Evolutionary conservation across 2,113 vertebrate species (phyloP).

Genomic region (Phylloscopus trochilus): DNA sequence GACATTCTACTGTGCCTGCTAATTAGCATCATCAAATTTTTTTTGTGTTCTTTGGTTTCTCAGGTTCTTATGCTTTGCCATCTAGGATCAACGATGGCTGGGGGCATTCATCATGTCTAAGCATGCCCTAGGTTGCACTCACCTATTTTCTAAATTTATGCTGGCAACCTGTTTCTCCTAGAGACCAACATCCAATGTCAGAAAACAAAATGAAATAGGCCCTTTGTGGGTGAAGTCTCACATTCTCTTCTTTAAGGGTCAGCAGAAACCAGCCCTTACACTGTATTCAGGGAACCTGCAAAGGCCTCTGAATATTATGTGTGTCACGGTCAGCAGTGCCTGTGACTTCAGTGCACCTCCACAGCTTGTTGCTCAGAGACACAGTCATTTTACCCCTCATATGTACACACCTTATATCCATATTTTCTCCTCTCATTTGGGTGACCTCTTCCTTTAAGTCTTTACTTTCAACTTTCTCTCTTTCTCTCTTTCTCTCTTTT

Average conservation of each 20-base stretch:
- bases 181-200: not conserved
- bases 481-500: not conserved
- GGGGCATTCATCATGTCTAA: not conserved
- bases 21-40: not conserved
- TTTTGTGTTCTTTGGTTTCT: not conserved
- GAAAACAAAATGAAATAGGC: not conserved
- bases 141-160: not conserved
- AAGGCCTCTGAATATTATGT: not conserved
- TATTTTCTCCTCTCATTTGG: not conserved
- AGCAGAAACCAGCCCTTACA: not conserved
- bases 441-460: not conserved
- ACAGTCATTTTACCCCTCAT: not conserved
- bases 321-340: rapidly evolving
- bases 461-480: not conserved
- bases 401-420: not conserved
- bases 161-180: not conserved
- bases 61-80: not conserved
- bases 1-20: not conserved
- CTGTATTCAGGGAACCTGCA: not conserved
- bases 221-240: not conserved
- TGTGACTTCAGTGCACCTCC: not conserved
- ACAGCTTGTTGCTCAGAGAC: not conserved
- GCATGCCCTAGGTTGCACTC: not conserved
- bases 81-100: not conserved
- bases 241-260: not conserved